These are phyloP conservation scores for Lucinisca nassula DNA, from an alignment of 2,888 invertebrate species.

Conservation along the genomic window DNA sequence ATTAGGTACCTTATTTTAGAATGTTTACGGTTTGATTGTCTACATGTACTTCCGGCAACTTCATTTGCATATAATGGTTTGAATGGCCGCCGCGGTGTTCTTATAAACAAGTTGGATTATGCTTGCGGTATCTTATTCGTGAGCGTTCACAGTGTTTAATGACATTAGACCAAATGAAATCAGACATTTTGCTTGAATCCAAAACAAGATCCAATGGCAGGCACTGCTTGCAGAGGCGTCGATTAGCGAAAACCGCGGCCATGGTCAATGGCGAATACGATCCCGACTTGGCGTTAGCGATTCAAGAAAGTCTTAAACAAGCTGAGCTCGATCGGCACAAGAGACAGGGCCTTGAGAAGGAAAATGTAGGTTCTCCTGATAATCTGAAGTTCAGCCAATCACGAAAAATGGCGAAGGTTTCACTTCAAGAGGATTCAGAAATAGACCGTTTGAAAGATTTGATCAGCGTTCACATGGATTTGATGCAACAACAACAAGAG, in stretches of 20 bases:
- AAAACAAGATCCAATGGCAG: slow-evolving; percentile 72
- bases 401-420: slow-evolving; percentile 55
- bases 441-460: slow-evolving; percentile 90
- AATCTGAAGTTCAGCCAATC: slow-evolving; percentile 57
- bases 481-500: slow-evolving; percentile 97
- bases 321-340: slow-evolving; percentile 65
- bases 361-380: slow-evolving; percentile 43
- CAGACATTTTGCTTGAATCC: slow-evolving; percentile 71
- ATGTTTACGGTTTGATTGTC: too few species aligned
- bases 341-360: slow-evolving; percentile 33
- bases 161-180: slow-evolving; percentile 62
- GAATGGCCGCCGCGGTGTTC: slow-evolving; percentile 51
- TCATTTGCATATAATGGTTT: slow-evolving; percentile 71
- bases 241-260: slow-evolving; percentile 76
- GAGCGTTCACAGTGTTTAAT: too few species aligned
- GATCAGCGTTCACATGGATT: slow-evolving; percentile 94
- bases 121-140: too few species aligned
- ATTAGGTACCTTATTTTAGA: too few species aligned
- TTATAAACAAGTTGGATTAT: too few species aligned
- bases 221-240: slow-evolving; percentile 72
- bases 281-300: slow-evolving; percentile 80
- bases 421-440: slow-evolving; percentile 61
- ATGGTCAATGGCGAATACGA: slow-evolving; percentile 79
- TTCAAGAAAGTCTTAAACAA: slow-evolving; percentile 82
- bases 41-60: slow-evolving; percentile 62